Percentiles rank a stretch among this genome's conserved stretches.
Conservation (phyloP, 2,888 invertebrate genomes). For the Ochropleura leucogaster region DNA sequence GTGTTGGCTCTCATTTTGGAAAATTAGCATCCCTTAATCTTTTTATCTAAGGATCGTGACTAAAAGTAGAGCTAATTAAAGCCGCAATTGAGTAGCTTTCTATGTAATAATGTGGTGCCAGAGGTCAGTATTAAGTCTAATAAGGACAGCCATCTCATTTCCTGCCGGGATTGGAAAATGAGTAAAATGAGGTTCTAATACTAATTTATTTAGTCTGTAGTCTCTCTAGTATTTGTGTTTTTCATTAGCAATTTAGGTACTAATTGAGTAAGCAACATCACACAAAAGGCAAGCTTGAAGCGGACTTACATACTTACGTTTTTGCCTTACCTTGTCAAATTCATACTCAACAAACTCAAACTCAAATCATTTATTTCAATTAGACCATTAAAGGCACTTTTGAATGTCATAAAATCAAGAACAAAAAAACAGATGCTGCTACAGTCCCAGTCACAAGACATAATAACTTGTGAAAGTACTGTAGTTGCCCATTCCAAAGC, state of each 20-base stretch:
- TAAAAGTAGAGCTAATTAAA: conserved; percentile 44
- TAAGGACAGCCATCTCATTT: background rate
- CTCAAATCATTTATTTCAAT: too few species aligned
- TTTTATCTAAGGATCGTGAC: conserved; percentile 41
- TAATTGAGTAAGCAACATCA: background rate
- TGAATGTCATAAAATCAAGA: too few species aligned
- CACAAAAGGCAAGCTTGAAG: background rate
- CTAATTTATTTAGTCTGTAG: background rate
- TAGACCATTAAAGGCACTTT: too few species aligned
- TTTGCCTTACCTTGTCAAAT: conserved; percentile 1
- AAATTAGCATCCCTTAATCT: conserved; percentile 50
- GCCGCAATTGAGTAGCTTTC: conserved; percentile 19
- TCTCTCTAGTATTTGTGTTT: background rate
- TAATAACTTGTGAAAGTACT: too few species aligned
- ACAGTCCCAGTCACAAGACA: too few species aligned
- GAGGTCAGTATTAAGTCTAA: conserved; percentile 1
- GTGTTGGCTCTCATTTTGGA: conserved; percentile 59
- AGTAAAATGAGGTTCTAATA: conserved; percentile 1
- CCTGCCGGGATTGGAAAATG: background rate
- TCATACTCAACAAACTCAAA: conserved; percentile 1
- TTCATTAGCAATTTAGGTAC: background rate
- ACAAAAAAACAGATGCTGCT: too few species aligned
- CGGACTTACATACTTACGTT: background rate
- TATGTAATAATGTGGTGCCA: background rate
- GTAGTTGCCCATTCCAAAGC: too few species aligned